Evolutionary conservation across 2,113 vertebrate genomes (phyloP).

Genomic region (Vulpes lagopus): DNA sequence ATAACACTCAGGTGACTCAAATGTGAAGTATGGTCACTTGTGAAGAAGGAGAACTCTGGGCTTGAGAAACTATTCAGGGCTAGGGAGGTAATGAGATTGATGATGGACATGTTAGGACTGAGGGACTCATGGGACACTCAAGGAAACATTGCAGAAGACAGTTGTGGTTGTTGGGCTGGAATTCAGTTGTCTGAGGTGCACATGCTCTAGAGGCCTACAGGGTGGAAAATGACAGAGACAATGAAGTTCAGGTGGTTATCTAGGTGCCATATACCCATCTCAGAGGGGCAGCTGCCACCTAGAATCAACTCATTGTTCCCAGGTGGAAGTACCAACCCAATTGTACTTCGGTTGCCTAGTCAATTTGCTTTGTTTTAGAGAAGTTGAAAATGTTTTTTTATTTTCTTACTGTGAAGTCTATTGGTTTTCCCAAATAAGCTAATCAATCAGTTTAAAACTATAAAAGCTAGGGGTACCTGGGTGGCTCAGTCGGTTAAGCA

Average conservation of each 20-base stretch:
- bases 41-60: not conserved
- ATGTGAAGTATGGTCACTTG: not conserved
- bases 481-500: no score
- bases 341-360: not conserved
- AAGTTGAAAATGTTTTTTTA: not conserved
- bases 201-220: not conserved
- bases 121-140: not conserved
- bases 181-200: not conserved
- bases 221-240: rapidly evolving
- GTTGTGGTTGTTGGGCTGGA: not conserved
- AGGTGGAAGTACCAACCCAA: not conserved
- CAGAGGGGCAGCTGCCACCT: rapidly evolving
- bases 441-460: not conserved
- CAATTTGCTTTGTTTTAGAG: not conserved
- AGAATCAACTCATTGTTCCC: not conserved
- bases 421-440: not conserved
- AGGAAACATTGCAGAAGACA: conserved; percentile 27
- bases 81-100: not conserved
- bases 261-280: not conserved
- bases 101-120: rapidly evolving
- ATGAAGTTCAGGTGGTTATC: not conserved
- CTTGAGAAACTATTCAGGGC: not conserved
- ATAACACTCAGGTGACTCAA: not conserved
- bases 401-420: not conserved
- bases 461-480: not conserved